Base-by-base conservation (phyloP, 1,140 invertebrate genomes). In the Calephelis virginiensis region DNA sequence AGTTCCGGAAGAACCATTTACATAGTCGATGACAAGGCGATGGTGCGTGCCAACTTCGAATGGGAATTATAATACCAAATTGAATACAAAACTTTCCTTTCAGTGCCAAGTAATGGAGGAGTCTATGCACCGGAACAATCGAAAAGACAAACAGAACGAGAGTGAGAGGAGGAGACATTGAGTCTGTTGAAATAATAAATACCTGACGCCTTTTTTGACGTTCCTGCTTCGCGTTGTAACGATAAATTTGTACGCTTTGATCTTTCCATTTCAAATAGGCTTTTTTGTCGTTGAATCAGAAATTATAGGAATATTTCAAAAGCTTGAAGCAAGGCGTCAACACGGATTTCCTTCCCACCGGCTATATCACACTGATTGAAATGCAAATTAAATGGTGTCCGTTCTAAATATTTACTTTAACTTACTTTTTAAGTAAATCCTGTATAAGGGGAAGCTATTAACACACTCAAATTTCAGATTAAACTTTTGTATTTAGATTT, bases 61-160 rank as follows among this genome's bases (percentile, higher is more conserved):
- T 91, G 78, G 83, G 87, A 89, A 91, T 91, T 90, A 90, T 91
- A 91, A 90, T 91, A 91, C 89, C 89, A 91, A 91, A 91, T 90
- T 91, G 89, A 90, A 89, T 91, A 91, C 87, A 89, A 91, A 91
- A 91, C 87, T 91, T 91, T 90, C 86, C 89, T 91, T 91, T 90
- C 89, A 90, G 81, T 88, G 81, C 82, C 80, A 79, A 90, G 85
- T 90, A 91, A 91, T 91, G 89, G 89, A 89, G 87, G 86, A 90
- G 80, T 85, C 86, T 86, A 91, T 91, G 89, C 89, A 89, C 86
- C 86, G 89, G 87, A 91, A 91, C 89, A 89, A 88, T 89, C 86
- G 86, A 86, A 89, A 90, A 91, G 86, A 91, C 89, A 91, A 91
- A 91, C 87, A 91, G 80, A 91, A 87, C 76, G 79, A 83, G 82